Conservation (phyloP, 1,140 invertebrate species). For the Drosophila orena region DNA sequence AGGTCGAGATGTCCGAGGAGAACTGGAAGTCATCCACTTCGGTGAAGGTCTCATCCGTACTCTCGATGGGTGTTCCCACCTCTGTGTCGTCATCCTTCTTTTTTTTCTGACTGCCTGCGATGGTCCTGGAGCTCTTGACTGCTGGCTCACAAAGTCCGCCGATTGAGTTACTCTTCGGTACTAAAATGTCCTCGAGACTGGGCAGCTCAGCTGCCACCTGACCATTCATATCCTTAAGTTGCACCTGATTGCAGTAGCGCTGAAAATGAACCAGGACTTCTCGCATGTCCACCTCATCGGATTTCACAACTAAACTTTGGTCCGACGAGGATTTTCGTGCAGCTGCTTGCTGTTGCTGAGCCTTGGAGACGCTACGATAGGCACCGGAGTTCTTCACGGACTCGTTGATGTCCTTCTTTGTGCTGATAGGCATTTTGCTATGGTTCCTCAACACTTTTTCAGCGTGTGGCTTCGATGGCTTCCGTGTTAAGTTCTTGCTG, state of each 20-base stretch:
- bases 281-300: constrained; percentile 62
- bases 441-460: constrained; percentile 25
- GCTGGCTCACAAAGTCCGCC: background rate
- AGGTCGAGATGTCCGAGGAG: constrained; percentile 66
- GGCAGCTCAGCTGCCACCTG: constrained; percentile 14
- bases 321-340: constrained; percentile 49
- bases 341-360: constrained; percentile 7
- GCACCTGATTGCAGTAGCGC: constrained; percentile 62
- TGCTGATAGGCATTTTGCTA: background rate
- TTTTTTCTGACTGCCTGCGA: background rate
- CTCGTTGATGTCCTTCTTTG: constrained; percentile 13
- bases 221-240: constrained; percentile 41
- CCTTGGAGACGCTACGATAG: constrained; percentile 52
- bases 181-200: constrained; percentile 15
- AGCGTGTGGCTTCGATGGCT: constrained; percentile 2
- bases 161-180: background rate
- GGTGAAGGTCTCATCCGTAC: constrained; percentile 56
- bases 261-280: constrained; percentile 72
- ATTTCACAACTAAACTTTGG: constrained; percentile 55
- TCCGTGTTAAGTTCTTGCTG: background rate
- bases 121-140: background rate
- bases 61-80: constrained; percentile 50
- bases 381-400: constrained; percentile 23
- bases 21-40: constrained; percentile 65
- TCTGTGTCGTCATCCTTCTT: constrained; percentile 33